Evolutionary conservation across 1,140 invertebrate species (phyloP), one percentile per base, ranked within the genome.

Genomic region (Leptoteleia sp.): DNA sequence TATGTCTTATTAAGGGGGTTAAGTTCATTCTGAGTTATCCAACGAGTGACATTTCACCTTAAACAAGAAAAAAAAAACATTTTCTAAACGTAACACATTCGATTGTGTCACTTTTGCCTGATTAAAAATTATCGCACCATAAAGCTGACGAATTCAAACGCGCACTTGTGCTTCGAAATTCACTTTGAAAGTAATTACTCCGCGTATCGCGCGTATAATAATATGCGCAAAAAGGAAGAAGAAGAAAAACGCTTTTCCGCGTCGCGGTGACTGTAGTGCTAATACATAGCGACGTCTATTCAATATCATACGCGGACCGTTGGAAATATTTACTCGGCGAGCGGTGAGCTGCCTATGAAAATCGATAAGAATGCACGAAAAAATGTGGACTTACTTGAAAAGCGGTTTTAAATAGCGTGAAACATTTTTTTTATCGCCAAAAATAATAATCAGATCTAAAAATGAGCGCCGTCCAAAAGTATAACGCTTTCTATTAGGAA

Each of bases 241-340:
- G 8, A 29, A 8, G 27, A 8, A 29, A 29, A 7, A 8, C 4
- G 27, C 35, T 22, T 55, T 16, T 11, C n/a, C 15, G 6, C 22
- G 33, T 4, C 43, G 25, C 13, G 42, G 9, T 54, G 55, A 67
- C 38, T 35, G 40, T 37, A 48, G 8, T 29, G 31, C 35, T 57
- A 55, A 54, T 55, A 54, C 62, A 17, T 25, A 31, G 33, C 12
- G 45, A 29, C 19, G 37, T 54, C 27, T 55, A 42, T 47, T 62
- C 47, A 52, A 62, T 72, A 50, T 48, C 45, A 70, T 47, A 54
- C 47, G 25, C 19, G 25, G 33, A 17, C 4, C 15, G 16, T 1
- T 52, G 67, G 48, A 61, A 61, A 72, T 62, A 72, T 72, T 71
- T 71, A 52, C 37, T 71, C 35, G 25, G 37, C n/a, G 50, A 71